Conservation (phyloP, 2,888 invertebrate genomes). For the Ethmia dodecea region DNA sequence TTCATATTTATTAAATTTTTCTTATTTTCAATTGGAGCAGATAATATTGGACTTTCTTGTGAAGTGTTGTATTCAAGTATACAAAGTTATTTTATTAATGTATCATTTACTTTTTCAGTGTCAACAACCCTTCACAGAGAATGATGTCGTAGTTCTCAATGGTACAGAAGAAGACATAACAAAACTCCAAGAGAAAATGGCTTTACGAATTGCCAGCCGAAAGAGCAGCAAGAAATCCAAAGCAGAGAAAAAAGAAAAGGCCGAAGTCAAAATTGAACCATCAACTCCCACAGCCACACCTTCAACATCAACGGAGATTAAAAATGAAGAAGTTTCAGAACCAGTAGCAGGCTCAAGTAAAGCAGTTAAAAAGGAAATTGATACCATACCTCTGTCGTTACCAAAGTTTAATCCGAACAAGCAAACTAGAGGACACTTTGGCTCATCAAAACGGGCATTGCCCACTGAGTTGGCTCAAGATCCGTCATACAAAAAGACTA, state of each 20-base stretch:
- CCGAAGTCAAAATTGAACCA: conserved; percentile 37
- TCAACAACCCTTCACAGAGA: conserved; percentile 84
- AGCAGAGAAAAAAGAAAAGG: conserved; percentile 37
- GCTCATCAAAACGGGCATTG: conserved; percentile 57
- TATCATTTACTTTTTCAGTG: conserved; percentile 79
- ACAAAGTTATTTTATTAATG: too few relatives aligned
- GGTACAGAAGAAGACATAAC: conserved; percentile 88
- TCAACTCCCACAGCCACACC: conserved; percentile 18
- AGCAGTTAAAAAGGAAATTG: conserved; percentile 56
- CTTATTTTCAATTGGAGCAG: too few relatives aligned
- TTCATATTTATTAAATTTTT: too few relatives aligned
- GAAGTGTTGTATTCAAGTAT: too few relatives aligned
- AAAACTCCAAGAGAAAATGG: conserved; percentile 80
- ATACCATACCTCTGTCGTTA: conserved; percentile 62
- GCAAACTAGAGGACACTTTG: conserved; percentile 60
- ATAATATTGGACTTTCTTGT: too few relatives aligned
- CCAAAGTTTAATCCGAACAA: conserved; percentile 67
- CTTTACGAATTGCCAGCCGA: conserved; percentile 81
- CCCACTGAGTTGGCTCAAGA: conserved; percentile 69
- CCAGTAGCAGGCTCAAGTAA: conserved; percentile 52
- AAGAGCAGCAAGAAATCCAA: conserved; percentile 82
- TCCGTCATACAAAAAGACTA: conserved; percentile 86
- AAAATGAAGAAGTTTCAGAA: conserved; percentile 56
- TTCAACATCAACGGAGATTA: conserved; percentile 22
- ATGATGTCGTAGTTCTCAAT: conserved; percentile 93